Conservation (phyloP, 2,888 invertebrate species). For the Cosmia trapezina region DNA sequence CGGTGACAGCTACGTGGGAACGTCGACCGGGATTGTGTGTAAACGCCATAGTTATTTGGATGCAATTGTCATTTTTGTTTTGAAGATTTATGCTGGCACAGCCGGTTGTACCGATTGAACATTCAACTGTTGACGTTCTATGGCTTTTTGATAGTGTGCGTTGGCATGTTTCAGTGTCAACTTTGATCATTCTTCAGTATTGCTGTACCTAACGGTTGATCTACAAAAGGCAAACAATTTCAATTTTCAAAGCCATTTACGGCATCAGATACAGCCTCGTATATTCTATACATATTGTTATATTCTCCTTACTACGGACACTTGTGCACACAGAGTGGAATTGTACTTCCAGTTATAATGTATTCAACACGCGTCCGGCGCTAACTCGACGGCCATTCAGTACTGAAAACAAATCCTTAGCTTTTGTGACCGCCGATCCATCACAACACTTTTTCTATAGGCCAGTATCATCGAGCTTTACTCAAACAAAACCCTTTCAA, state of each 20-base stretch:
- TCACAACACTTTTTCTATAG: constrained; percentile 87
- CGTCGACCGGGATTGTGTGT: constrained; percentile 81
- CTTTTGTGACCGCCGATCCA: constrained; percentile 85
- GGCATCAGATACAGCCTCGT: constrained; percentile 66
- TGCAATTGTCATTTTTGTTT: constrained; percentile 75
- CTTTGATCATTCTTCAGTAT: constrained; percentile 20
- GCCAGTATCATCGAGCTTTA: constrained; percentile 84
- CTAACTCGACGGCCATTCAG: constrained; percentile 86
- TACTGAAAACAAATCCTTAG: constrained; percentile 88
- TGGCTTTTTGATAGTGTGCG: constrained; percentile 20
- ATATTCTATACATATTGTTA: constrained; percentile 71
- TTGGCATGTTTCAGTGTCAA: constrained; percentile 13
- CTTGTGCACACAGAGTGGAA: constrained; percentile 71
- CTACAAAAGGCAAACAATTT: constrained; percentile 70
- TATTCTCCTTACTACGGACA: constrained; percentile 72
- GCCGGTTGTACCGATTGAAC: constrained; percentile 41
- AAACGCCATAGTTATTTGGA: constrained; percentile 79
- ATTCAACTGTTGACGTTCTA: constrained; percentile 18
- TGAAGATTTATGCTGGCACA: constrained; percentile 68
- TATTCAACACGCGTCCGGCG: constrained; percentile 85
- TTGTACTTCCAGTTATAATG: constrained; percentile 77
- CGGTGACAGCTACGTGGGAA: constrained; percentile 90
- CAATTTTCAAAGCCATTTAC: constrained; percentile 70
- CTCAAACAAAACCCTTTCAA: constrained; percentile 89
- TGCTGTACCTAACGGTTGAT: constrained; percentile 64